Percentiles rank a stretch among this genome's conserved stretches.
phyloP scores from a whole-genome alignment of 2,888 invertebrate species.

The Philhelius pedissequus region DNA sequence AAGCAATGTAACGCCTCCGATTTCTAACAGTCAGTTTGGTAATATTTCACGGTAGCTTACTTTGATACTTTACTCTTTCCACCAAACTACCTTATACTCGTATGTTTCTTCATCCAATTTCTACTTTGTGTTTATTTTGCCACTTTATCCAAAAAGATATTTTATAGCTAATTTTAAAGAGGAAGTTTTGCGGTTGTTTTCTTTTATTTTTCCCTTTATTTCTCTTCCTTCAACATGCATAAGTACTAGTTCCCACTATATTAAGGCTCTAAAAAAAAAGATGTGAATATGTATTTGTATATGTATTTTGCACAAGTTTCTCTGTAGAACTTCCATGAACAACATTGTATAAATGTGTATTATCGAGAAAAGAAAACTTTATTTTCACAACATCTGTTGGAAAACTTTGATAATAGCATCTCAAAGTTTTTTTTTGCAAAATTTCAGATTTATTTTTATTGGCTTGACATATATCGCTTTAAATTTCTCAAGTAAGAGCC shows the following conservation, averaged over 20 bases:
- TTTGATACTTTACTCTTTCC: too few species aligned
- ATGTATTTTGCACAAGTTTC: conserved; percentile 4
- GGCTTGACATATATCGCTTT: neutral
- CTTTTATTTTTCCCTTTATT: neutral
- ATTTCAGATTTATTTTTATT: conserved; percentile 6
- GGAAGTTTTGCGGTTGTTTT: neutral
- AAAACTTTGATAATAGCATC: conserved; percentile 20
- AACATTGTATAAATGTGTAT: conserved; percentile 3
- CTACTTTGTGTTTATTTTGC: neutral
- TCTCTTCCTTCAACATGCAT: neutral
- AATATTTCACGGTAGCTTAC: too few species aligned
- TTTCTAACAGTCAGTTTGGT: too few species aligned
- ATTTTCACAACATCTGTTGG: conserved; percentile 18
- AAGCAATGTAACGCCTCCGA: too few species aligned
- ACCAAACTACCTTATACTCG: neutral
- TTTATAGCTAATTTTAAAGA: neutral
- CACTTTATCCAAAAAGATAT: conserved; percentile 1
- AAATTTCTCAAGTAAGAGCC: neutral
- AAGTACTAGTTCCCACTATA: conserved; percentile 12
- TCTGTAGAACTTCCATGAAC: neutral
- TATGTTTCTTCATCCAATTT: neutral
- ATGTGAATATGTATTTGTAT: neutral
- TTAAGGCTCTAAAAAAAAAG: neutral
- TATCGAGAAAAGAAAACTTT: conserved; percentile 10
- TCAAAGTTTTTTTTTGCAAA: neutral